These are phyloP conservation scores for Creontiades dilutus DNA, from an alignment of 2,888 invertebrate genomes.

Conservation along the genomic window DNA sequence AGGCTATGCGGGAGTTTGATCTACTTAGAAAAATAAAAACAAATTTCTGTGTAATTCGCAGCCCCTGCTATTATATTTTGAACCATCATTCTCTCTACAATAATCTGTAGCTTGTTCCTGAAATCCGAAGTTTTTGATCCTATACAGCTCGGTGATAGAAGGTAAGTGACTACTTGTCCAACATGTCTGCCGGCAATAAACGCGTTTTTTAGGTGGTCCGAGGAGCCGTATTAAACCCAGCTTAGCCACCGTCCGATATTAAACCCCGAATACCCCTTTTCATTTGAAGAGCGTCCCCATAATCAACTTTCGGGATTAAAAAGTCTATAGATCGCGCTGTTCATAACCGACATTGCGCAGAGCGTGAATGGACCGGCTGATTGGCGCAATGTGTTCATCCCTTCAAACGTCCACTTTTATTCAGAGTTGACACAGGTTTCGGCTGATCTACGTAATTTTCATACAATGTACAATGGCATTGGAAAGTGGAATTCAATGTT, in stretches of 20 bases:
- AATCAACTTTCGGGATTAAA: not conserved
- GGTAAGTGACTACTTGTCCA: not conserved
- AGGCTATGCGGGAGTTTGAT: too few species aligned
- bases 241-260: not conserved
- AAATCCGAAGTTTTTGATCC: too few species aligned
- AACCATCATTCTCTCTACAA: too few species aligned
- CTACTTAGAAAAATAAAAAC: too few species aligned
- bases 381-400: not conserved
- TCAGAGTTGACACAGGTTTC: too few species aligned
- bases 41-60: too few species aligned
- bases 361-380: not conserved
- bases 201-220: not conserved
- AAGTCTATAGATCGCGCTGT: not conserved
- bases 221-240: not conserved
- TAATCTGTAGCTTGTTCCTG: too few species aligned
- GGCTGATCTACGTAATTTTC: too few species aligned
- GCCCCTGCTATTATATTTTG: too few species aligned
- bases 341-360: not conserved
- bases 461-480: too few species aligned
- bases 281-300: not conserved
- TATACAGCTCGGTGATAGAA: not conserved
- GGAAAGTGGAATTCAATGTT: too few species aligned
- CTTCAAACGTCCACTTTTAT: too few species aligned
- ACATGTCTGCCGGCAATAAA: constrained; percentile 1
- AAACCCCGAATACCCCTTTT: not conserved